Evolutionary conservation across 2,113 vertebrate genomes (phyloP), one percentile per base, ranked within the genome.

Genomic region (Meles meles): DNA sequence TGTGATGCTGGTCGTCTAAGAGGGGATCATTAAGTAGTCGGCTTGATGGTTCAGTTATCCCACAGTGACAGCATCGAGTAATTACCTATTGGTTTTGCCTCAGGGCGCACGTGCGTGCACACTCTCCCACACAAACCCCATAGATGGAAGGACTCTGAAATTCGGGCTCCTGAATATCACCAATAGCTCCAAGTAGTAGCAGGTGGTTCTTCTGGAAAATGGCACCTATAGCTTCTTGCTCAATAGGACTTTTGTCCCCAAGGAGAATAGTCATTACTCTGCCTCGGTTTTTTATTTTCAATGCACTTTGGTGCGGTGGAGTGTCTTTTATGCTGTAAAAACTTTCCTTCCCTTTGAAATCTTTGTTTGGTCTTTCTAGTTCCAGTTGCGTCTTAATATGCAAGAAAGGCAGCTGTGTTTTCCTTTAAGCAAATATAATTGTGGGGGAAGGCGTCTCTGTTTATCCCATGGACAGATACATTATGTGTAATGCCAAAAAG

Each of bases 361-460:
- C 93, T 93, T 92, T 92, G 63, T 92, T 92, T 57, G n/a, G 79
- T 92, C 95, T 94, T 44, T 49, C 92, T 72, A 65, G 84, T 97
- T 92, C 42, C 55, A 81, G 79, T 98, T 93, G 65, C 9, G 0
- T 95, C 94, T 93, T 98, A 85, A 83, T 94, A 49, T 93, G 77
- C 61, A 93, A 83, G 93, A 90, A 96, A 52, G 65, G 77, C 92
- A 96, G 92, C 97, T 98, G 96, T 97, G 52, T 97, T 97, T 98
- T 97, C 72, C 80, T 94, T 85, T 94, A 96, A 94, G 92, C 90
- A 61, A 85, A 96, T 76, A 49, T 91, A 83, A 95, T 88, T 84
- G 74, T 93, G 76, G 55, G 37, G 71, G 71, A 72, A 71, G 80
- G 87, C 42, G 1, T 93, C 52, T 86, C 87, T 95, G 90, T 96